Percentiles rank a stretch among this genome's conserved stretches.
Conservation (phyloP, 92 coral and sea anemone species). For the Phenganax marumi region DNA sequence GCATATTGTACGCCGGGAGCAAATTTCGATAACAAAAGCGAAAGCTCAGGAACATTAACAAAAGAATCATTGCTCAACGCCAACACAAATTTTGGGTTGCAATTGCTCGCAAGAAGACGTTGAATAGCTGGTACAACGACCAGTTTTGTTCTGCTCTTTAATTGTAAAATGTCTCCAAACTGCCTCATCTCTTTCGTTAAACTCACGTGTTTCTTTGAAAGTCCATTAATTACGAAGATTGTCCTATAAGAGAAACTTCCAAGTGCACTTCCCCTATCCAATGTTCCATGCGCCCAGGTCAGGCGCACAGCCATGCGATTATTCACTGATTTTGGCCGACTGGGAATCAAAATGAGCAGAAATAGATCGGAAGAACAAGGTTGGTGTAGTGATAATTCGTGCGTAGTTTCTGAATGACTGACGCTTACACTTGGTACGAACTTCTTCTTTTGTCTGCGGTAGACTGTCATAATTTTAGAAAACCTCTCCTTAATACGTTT, state of each 20-base stretch:
- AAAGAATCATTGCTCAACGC: background rate
- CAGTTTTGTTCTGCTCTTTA: background rate
- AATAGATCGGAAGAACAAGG: constrained; percentile 14
- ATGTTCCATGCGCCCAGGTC: constrained; percentile 24
- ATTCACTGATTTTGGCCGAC: constrained; percentile 1
- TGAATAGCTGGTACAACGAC: background rate
- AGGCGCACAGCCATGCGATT: constrained; percentile 32
- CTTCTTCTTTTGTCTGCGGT: constrained; percentile 8
- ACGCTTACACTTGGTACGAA: background rate
- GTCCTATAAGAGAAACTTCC: background rate
- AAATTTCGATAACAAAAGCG: constrained; percentile 3
- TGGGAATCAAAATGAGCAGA: constrained; percentile 31
- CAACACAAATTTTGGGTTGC: constrained; percentile 21
- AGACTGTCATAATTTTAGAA: background rate
- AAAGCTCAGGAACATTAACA: constrained; percentile 9
- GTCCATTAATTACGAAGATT: constrained; percentile 21
- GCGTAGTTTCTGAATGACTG: background rate
- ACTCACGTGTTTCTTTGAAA: background rate
- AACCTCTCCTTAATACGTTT: constrained; percentile 15
- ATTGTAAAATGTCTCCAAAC: constrained; percentile 29
- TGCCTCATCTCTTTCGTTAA: constrained; percentile 24
- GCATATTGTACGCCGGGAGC: background rate
- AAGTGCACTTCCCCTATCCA: background rate
- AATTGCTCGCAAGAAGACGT: background rate
- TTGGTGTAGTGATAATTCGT: constrained; percentile 2